These are phyloP conservation scores for Lycopodina hypogea DNA, from an alignment of 37 sponge, comb jelly and placozoan genomes.

Conservation along the genomic window DNA sequence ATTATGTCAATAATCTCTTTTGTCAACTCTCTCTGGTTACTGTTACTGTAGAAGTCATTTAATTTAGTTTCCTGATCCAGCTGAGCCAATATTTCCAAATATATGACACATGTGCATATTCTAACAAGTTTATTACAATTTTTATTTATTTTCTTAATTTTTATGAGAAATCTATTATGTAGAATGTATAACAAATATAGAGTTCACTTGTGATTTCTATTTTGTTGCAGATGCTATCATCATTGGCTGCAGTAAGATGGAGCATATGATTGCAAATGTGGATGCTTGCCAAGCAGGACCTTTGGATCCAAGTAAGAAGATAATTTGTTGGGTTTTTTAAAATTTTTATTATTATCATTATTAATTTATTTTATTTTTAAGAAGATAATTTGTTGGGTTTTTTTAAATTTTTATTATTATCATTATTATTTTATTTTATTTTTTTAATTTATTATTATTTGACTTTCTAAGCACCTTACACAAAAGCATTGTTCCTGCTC, in stretches of 20 bases:
- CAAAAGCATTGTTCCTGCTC: neutral
- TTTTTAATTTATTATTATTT: neutral
- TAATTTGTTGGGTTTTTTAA: too few species aligned
- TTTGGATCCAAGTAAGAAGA: slow-evolving; percentile 43
- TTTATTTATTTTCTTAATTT: neutral
- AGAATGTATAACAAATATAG: neutral
- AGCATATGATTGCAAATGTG: slow-evolving; percentile 63
- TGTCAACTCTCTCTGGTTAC: too few species aligned
- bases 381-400: too few species aligned
- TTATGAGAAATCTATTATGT: neutral
- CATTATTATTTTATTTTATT: too few species aligned
- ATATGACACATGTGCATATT: too few species aligned
- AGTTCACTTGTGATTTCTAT: neutral
- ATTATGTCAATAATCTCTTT: too few species aligned
- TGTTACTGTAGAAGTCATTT: too few species aligned
- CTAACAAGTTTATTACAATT: neutral
- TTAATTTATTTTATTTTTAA: too few species aligned
- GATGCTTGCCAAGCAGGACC: slow-evolving; percentile 74
- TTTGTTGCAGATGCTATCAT: slow-evolving; percentile 79
- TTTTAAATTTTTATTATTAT: too few species aligned
- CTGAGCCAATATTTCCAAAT: too few species aligned
- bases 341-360: too few species aligned
- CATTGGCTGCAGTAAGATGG: slow-evolving; percentile 56
- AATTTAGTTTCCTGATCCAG: too few species aligned
- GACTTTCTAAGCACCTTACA: neutral